phyloP scores from a whole-genome alignment of 2,888 invertebrate species.

The Operophtera brumata region DNA sequence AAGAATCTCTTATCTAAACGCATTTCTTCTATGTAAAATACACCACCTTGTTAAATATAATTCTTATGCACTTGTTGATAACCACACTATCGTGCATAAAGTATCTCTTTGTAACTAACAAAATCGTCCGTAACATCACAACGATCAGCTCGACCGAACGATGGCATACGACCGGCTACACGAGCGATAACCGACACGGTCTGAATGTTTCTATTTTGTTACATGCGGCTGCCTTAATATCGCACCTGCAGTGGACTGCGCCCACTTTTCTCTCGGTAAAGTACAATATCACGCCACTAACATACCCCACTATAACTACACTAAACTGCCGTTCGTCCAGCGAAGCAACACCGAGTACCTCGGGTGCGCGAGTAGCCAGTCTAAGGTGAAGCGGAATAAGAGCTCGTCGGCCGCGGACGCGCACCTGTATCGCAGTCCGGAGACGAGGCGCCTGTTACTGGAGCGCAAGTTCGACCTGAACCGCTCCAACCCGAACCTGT shows the following conservation, averaged over 20 bases:
- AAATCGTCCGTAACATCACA: conserved; percentile 20
- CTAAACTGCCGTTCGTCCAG: conserved; percentile 61
- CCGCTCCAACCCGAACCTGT: conserved; percentile 74
- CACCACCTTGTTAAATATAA: conserved; percentile 18
- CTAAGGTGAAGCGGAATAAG: conserved; percentile 74
- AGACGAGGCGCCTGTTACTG: conserved; percentile 61
- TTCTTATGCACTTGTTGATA: conserved; percentile 30
- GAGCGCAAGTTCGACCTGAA: conserved; percentile 70
- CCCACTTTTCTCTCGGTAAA: conserved; percentile 84
- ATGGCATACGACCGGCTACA: conserved; percentile 14
- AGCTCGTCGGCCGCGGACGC: conserved; percentile 75
- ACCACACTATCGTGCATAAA: conserved; percentile 27
- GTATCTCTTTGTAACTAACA: conserved; percentile 29
- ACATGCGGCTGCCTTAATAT: conserved; percentile 81
- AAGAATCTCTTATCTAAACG: conserved; percentile 25
- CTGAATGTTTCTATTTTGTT: conserved; percentile 79
- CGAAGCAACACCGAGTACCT: conserved; percentile 62
- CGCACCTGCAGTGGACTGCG: conserved; percentile 84
- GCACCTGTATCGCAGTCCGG: conserved; percentile 60
- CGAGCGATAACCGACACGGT: conserved; percentile 37
- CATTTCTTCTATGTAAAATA: conserved; percentile 22
- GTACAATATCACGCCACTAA: conserved; percentile 85
- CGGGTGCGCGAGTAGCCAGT: conserved; percentile 48
- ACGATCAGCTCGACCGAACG: conserved; percentile 18
- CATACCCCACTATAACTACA: conserved; percentile 69